phyloP scores from a whole-genome alignment of 2,113 vertebrate species.

The Rostratula benghalensis region DNA sequence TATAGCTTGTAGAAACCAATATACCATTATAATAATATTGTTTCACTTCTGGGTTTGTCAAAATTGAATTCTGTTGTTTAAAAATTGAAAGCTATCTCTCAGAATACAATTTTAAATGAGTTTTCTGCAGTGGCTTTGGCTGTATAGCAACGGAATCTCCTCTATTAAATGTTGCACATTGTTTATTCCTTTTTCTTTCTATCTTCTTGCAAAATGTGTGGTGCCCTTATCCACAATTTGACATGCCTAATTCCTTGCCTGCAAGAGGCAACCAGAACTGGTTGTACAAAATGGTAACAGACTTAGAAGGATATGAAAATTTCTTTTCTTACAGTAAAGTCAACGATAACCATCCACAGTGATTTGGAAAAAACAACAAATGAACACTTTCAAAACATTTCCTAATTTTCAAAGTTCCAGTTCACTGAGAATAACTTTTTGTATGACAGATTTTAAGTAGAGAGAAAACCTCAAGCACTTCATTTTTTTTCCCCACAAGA shows the following conservation, averaged over 20 bases:
- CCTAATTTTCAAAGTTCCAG: not conserved
- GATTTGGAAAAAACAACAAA: not conserved
- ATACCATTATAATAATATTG: not conserved
- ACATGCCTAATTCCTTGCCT: not conserved
- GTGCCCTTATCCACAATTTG: not conserved
- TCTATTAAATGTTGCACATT: not conserved
- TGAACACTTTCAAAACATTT: not conserved
- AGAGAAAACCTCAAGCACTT: not conserved
- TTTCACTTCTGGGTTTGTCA: not conserved
- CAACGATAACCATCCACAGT: not conserved
- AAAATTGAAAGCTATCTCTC: not conserved
- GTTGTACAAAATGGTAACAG: not conserved
- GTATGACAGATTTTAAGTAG: not conserved
- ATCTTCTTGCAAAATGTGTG: not conserved
- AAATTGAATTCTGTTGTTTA: not conserved
- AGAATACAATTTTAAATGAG: not conserved
- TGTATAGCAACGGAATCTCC: not conserved
- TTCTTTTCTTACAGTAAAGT: not conserved
- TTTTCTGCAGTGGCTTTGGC: not conserved
- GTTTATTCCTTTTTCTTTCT: not conserved
- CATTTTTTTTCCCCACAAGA: not conserved
- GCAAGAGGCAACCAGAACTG: not conserved
- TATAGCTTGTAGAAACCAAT: not conserved
- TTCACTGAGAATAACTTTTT: not conserved
- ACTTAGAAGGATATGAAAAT: not conserved